Base-by-base conservation (phyloP, 2,888 invertebrate genomes). In the Balanococcus diminutus region DNA sequence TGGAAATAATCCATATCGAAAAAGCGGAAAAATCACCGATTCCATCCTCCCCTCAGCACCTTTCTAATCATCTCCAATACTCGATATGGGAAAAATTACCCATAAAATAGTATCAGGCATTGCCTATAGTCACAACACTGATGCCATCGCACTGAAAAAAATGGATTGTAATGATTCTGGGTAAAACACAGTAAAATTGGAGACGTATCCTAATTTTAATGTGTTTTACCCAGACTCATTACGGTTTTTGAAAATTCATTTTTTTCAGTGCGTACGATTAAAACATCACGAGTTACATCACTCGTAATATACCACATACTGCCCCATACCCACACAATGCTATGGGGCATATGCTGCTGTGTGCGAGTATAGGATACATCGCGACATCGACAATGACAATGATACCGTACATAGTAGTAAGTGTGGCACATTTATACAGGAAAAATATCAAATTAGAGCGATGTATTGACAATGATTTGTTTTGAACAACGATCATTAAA, bases 401-500 rank as follows among this genome's bases (percentile, higher is more conserved):
- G 19, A 42, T 19, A 19, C 3, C 9, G 51, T 51, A 9, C 9
- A 51, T n/a, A n/a, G n/a, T n/a, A n/a, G n/a, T n/a, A n/a, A n/a
- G n/a, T 25, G 28, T 67, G 32, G 32, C 32, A 75, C 75, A 75
- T 75, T 67, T 67, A 67, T 67, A 67, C n/a, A 32, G 32, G 75
- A 67, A 83, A 61, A 31, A 36, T 56, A 83, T 83, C 83, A 61
- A 61, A 83, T 61, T 67, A 83, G 83, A 83, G 25, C 46, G 51
- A 11, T 32, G 36, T 72, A 42, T 84, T 84, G 75, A 84, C 84
- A 84, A 72, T 75, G 84, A 84, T 84, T 75, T 75, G 84, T 31
- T 84, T 75, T 42, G 84, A 75, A 84, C 84, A 46, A 84, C 72
- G 72, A 75, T 75, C 84, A 84, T 84, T 84, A 72, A 75, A 84